phyloP scores from a whole-genome alignment of 2,888 invertebrate genomes.

The Ophioninae sp. region DNA sequence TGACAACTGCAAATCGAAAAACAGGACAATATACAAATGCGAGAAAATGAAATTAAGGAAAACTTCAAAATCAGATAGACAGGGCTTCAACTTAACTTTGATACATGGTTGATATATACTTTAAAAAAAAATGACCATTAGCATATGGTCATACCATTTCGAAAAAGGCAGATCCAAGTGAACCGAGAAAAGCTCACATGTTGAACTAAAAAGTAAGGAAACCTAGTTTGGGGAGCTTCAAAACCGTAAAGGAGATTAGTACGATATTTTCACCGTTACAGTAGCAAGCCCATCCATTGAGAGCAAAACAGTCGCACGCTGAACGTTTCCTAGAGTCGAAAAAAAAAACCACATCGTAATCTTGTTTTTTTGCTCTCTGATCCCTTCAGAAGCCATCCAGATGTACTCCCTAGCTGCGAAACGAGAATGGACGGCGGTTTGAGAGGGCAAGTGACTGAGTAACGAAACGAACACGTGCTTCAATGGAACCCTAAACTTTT shows the following conservation, averaged over 20 bases:
- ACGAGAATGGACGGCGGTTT: constrained; percentile 34
- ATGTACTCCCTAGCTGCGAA: constrained; percentile 36
- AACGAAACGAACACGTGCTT: not conserved
- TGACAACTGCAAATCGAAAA: not conserved
- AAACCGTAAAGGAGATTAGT: constrained; percentile 32
- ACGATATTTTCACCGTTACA: constrained; percentile 19
- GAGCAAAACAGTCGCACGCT: not conserved
- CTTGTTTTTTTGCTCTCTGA: constrained; percentile 1
- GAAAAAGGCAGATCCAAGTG: not conserved
- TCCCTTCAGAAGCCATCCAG: constrained; percentile 5
- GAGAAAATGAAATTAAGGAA: not conserved
- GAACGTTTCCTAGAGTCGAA: constrained; percentile 11
- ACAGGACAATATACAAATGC: not conserved
- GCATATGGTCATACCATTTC: no score
- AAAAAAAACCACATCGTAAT: constrained; percentile 38
- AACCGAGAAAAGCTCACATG: not conserved
- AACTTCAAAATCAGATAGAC: not conserved
- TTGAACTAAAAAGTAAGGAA: not conserved
- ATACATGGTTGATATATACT: no score
- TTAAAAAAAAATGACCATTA: not conserved
- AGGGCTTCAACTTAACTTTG: no score
- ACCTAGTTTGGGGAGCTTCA: constrained; percentile 1
- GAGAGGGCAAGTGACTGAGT: not conserved
- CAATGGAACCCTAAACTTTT: not conserved
- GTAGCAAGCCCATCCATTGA: constrained; percentile 42